A percentile compares a stretch with the other conserved stretches of the same genome.
Evolutionary conservation across 2,113 vertebrate species (phyloP).

Genomic region (Ahaetulla prasina): DNA sequence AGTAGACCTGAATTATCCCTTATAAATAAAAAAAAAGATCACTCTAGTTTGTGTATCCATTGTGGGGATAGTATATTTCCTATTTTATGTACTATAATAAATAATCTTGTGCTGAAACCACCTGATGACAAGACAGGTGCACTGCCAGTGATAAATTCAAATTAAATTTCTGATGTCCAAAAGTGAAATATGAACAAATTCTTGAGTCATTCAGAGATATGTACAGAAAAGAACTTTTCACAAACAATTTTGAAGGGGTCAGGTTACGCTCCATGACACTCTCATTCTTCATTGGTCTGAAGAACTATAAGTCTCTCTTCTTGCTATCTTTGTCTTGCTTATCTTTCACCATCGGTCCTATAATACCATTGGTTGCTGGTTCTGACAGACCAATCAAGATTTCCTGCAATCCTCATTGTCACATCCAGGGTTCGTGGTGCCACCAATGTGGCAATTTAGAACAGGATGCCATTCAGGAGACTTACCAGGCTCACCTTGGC

Average conservation of each 20-base stretch:
- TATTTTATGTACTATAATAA: not conserved
- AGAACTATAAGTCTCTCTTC: not conserved
- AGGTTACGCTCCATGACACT: not conserved
- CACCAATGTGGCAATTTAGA: not conserved
- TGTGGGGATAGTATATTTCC: not conserved
- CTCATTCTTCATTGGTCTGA: not conserved
- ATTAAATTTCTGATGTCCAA: not conserved
- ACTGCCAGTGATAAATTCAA: not conserved
- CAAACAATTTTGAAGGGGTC: not conserved
- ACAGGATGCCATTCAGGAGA: not conserved
- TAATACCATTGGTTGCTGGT: not conserved
- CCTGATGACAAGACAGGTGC: not conserved
- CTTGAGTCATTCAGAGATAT: not conserved
- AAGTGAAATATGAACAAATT: not conserved
- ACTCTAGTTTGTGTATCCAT: not conserved
- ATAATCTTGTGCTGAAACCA: not conserved
- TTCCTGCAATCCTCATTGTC: no score
- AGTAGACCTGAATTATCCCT: not conserved
- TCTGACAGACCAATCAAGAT: no score
- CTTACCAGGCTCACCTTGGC: not conserved
- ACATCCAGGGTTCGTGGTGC: not conserved
- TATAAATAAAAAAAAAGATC: not conserved
- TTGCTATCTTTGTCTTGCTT: not conserved
- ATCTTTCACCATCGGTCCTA: not conserved
- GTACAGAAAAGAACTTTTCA: not conserved